Percentiles rank a stretch among this genome's conserved stretches.
phyloP scores from a whole-genome alignment of 2,113 vertebrate species.

The Callorhinus ursinus region DNA sequence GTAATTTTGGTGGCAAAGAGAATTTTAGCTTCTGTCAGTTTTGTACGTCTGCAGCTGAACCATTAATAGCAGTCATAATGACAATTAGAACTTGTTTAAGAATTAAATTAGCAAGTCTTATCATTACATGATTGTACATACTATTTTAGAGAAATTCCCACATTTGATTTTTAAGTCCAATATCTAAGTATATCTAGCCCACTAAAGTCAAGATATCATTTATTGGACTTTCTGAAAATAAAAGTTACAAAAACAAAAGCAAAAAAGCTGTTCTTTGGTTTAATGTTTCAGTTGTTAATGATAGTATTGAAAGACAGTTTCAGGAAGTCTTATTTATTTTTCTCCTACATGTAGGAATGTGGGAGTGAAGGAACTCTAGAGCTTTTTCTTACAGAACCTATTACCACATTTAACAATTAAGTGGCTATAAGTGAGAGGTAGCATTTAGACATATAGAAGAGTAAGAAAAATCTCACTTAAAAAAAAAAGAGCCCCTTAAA shows the following conservation, averaged over 20 bases:
- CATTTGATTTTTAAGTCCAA: slow-evolving; percentile 10
- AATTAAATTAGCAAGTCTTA: slow-evolving; percentile 18
- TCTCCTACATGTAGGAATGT: background rate
- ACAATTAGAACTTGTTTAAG: slow-evolving; percentile 27
- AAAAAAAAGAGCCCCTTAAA: background rate
- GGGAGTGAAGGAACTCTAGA: background rate
- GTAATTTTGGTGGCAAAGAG: slow-evolving; percentile 71
- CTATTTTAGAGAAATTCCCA: background rate
- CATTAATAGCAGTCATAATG: background rate
- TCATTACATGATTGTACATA: background rate
- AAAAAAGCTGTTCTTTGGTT: slow-evolving; percentile 10
- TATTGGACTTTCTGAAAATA: slow-evolving; percentile 54
- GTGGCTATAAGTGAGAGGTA: background rate
- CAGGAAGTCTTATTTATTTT: background rate
- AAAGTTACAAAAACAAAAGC: slow-evolving; percentile 22
- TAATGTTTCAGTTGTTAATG: slow-evolving; percentile 11
- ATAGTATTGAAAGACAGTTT: background rate
- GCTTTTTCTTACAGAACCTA: background rate
- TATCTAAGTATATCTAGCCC: background rate
- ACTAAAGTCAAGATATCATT: background rate
- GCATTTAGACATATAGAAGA: slow-evolving; percentile 1
- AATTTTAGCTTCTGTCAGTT: slow-evolving; percentile 74
- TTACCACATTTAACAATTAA: background rate
- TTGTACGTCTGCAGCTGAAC: slow-evolving; percentile 63
- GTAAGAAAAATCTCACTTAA: slow-evolving; percentile 4